Base-by-base conservation (phyloP, 2,113 vertebrate species). In the Percopsis transmontana region DNA sequence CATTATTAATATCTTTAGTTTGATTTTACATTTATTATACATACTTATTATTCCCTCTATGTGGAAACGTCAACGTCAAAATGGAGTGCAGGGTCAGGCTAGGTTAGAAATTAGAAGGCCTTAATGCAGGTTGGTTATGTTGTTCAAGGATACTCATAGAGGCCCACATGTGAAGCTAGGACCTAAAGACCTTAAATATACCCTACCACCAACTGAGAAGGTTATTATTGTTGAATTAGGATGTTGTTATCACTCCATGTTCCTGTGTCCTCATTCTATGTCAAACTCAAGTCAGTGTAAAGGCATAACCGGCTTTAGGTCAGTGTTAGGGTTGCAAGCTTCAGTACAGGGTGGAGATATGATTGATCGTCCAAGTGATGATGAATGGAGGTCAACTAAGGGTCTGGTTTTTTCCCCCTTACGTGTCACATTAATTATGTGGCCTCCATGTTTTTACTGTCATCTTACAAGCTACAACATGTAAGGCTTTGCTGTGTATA, bases 371-470 rank as follows among this genome's bases (percentile, higher is more conserved):
- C n/a, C 62, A 65, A 5, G 12, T 23, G 16, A 16, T 55, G 62
- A 65, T 55, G 39, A 41, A 65, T 65, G 21, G 19, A 18, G 21
- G 20, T 9, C 11, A n/a, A 42, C 38, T n/a, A 42, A 16, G 6
- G 2, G 18, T 51, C 50, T 21, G 38, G 38, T 54, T 38, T 54
- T 64, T 54, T 44, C 52, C 21, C 52, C 2, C 8, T 33, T 33
- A 21, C 21, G 24, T 27, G 39, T 55, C 18, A 15, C 50, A 53
- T 55, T 55, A 45, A 65, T 64, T 44, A 64, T 64, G 62, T 52
- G 45, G 44, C 47, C 47, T 39, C 62, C 62, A 40, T 20, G 19
- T 54, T 64, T 64, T 42, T 54, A 21, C 48, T 42, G 50, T 64
- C 62, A 42, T 11, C 50, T 64, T 39, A 41, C 48, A 20, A 14